Evolutionary conservation across 2,888 invertebrate species (phyloP).

Genomic region (Abrostola tripartita): DNA sequence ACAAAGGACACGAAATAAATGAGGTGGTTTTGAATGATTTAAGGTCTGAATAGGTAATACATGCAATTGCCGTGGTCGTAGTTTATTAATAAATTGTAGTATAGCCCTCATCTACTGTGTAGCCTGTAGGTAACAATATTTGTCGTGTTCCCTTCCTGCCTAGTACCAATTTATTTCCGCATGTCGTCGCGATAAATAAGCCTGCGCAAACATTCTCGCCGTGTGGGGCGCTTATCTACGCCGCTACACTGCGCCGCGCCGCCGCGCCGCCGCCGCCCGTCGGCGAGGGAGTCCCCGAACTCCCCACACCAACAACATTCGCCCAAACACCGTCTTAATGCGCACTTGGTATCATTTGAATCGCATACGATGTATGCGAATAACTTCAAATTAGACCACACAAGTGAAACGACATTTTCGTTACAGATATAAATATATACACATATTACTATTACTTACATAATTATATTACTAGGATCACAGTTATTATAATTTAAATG

Average conservation of each 20-base stretch:
- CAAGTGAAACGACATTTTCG: conserved; percentile 39
- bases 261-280: neutral
- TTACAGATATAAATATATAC: too few species aligned
- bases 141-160: conserved; percentile 85
- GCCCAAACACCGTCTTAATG: conserved; percentile 40
- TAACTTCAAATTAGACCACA: conserved; percentile 34
- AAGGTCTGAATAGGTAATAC: too few species aligned
- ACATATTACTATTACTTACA: too few species aligned
- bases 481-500: too few species aligned
- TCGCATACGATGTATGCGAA: conserved; percentile 29
- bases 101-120: too few species aligned
- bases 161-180: conserved; percentile 84
- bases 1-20: too few species aligned
- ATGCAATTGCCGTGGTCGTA: too few species aligned
- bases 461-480: too few species aligned
- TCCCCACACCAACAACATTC: conserved; percentile 31
- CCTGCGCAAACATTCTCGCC: conserved; percentile 80
- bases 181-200: conserved; percentile 75
- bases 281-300: conserved; percentile 71
- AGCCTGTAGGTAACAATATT: conserved; percentile 72
- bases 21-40: too few species aligned
- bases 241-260: conserved; percentile 52
- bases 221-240: conserved; percentile 77
- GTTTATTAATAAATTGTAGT: too few species aligned
- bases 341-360: conserved; percentile 24